phyloP scores from a whole-genome alignment of 2,888 invertebrate species.

The Lamellibrachia satsuma region DNA sequence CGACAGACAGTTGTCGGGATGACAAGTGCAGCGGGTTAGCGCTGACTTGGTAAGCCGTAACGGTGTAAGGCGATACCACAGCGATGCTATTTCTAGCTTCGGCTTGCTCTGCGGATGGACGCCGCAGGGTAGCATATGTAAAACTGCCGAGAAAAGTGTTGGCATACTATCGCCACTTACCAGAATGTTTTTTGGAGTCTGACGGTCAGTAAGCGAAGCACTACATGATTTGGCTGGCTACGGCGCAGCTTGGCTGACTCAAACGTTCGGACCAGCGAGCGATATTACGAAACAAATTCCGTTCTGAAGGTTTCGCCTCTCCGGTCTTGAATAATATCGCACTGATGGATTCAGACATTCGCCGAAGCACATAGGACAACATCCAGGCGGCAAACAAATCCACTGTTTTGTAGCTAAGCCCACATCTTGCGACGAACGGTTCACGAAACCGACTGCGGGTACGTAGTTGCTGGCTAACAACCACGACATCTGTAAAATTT shows the following conservation, averaged over 20 bases:
- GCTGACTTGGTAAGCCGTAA: background rate
- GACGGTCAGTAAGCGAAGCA: background rate
- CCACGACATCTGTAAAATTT: background rate
- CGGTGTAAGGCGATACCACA: background rate
- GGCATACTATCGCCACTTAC: background rate
- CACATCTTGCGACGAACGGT: background rate
- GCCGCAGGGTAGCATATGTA: background rate
- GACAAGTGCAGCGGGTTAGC: background rate
- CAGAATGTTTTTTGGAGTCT: background rate
- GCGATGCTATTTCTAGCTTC: background rate
- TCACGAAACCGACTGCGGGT: background rate
- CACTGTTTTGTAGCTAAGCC: background rate
- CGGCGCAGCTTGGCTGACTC: background rate
- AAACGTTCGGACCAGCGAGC: background rate
- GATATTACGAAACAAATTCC: background rate
- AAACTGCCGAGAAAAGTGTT: too few relatives aligned
- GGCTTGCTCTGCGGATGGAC: background rate
- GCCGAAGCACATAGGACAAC: background rate
- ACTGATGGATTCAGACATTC: background rate
- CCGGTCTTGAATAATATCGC: background rate
- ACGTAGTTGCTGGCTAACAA: background rate
- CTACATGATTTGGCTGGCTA: background rate
- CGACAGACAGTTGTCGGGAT: background rate
- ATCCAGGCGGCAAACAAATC: background rate
- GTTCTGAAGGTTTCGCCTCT: background rate